phyloP scores from a whole-genome alignment of 2,888 invertebrate species.

The Eristalis intricaria region DNA sequence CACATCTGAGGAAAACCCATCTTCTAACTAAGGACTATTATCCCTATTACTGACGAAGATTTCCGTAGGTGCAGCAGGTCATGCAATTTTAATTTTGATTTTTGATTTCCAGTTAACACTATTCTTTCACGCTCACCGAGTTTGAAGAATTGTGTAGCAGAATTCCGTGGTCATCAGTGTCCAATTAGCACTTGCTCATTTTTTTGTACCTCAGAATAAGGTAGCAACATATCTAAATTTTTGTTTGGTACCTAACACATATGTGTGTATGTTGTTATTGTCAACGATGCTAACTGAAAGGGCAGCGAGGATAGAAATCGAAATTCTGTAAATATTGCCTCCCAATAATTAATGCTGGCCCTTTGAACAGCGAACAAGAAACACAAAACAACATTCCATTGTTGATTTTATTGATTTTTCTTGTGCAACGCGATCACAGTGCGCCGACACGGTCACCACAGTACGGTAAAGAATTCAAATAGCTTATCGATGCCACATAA shows the following conservation, averaged over 20 bases:
- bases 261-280: constrained; percentile 26
- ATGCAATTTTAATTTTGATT: too few relatives aligned
- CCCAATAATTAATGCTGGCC: constrained; percentile 65
- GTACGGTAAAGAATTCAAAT: constrained; percentile 27
- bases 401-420: constrained; percentile 55
- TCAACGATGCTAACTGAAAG: constrained; percentile 35
- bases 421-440: constrained; percentile 33
- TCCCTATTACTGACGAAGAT: too few relatives aligned
- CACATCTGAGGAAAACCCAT: too few relatives aligned
- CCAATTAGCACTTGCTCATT: constrained; percentile 63
- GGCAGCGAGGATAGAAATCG: constrained; percentile 49
- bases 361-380: constrained; percentile 40
- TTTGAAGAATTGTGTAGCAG: not conserved
- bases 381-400: constrained; percentile 64
- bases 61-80: too few relatives aligned
- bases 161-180: constrained; percentile 4
- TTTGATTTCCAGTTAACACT: too few relatives aligned
- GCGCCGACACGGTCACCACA: not conserved
- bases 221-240: constrained; percentile 51
- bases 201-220: constrained; percentile 30
- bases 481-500: constrained; percentile 43
- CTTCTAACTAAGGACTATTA: too few relatives aligned
- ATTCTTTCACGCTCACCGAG: not conserved
- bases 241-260: constrained; percentile 32
- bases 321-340: constrained; percentile 66